Evolutionary conservation across 2,888 invertebrate genomes (phyloP), one percentile per base, ranked within the genome.

Genomic region (Folsomia candida): DNA sequence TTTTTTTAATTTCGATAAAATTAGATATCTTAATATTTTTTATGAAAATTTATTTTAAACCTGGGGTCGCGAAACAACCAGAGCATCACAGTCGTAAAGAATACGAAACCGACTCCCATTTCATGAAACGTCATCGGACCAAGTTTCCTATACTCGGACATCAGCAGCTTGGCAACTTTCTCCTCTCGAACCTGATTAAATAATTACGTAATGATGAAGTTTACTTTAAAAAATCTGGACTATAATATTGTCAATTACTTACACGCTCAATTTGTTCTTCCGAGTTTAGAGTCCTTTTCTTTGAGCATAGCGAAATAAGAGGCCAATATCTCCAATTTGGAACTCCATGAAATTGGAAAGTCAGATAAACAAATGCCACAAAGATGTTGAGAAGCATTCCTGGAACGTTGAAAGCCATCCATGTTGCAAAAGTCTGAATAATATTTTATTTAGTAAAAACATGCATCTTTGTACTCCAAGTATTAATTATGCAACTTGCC

Each of bases 301-400:
- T 65, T 37, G 27, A 28, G 18, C 26, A 65, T 1, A 37, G 51
- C 2, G 59, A 51, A 0, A 75, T n/a, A 2, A 72, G 14, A 0
- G 75, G 75, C 70, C 65, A 70, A 2, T 63, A 25, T 4, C 70
- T n/a, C 68, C 69, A 73, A 51, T 70, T 67, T 18, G 75, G 75
- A n/a, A 72, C 26, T 2, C 73, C 76, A 57, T 69, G 63, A 51
- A 65, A 76, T 2, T 4, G 24, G n/a, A 69, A 57, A 1, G 68
- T 54, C 1, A 76, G 51, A 37, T 76, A 90, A 0, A 91, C 51
- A 88, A 92, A 93, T 25, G 90, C 65, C 2, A 65, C 65, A 27
- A 90, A 81, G 81, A 91, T 90, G 85, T 91, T 91, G 1, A 93
- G 78, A 70, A 94, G 81, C 91, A 93, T 92, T 1, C 90, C 88